Evolutionary conservation across 2,797 vertebrate genomes (phyloP).

Genomic region (Helarctos malayanus): DNA sequence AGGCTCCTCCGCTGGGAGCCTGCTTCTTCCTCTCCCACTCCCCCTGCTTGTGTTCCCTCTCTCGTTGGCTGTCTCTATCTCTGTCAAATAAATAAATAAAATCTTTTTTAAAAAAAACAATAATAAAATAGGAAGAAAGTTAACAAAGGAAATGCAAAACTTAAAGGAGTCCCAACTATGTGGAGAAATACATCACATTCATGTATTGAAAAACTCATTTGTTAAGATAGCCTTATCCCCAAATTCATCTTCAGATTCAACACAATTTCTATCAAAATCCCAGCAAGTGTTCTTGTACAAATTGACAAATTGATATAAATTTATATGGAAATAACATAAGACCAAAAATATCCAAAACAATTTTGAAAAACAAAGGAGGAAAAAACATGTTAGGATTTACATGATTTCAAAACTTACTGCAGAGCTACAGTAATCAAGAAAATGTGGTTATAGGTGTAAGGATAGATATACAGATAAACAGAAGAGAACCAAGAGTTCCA

Average conservation of each 20-base stretch:
- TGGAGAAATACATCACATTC: neutral
- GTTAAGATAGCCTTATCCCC: neutral
- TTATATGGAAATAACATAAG: neutral
- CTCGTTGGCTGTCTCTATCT: too few relatives aligned
- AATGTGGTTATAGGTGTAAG: neutral
- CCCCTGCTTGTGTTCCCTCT: too few relatives aligned
- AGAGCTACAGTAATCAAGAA: neutral
- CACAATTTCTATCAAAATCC: neutral
- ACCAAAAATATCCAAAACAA: neutral
- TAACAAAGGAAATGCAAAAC: neutral
- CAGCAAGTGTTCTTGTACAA: neutral
- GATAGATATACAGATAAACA: neutral
- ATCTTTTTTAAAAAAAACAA: neutral
- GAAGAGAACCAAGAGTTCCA: neutral
- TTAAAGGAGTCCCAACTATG: conserved; percentile 1
- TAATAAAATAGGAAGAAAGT: neutral
- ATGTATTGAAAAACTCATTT: neutral
- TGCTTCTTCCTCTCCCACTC: too few relatives aligned
- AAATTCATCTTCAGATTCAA: neutral
- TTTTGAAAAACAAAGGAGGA: conserved; percentile 24
- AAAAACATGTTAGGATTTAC: neutral
- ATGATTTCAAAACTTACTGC: neutral
- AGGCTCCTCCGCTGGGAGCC: too few relatives aligned
- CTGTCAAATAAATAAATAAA: too few relatives aligned
- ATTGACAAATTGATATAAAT: neutral